phyloP scores from a whole-genome alignment of 2,113 vertebrate genomes.

The Scytalopus superciliaris region DNA sequence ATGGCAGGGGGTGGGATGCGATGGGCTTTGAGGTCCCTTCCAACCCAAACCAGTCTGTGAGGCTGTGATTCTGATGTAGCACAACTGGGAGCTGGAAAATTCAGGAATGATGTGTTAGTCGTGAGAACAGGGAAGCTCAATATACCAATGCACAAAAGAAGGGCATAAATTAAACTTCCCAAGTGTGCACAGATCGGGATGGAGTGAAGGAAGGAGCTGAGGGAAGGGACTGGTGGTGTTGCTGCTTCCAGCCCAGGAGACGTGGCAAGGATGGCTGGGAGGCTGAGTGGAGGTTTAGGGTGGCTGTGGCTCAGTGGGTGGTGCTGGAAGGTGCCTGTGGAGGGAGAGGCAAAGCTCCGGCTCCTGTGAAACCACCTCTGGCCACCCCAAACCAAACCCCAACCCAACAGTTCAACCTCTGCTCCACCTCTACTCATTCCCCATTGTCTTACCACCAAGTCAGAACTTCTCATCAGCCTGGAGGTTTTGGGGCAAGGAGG shows the following conservation, averaged over 20 bases:
- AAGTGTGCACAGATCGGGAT: rapidly evolving
- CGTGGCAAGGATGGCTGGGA: neutral
- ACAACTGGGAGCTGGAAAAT: neutral
- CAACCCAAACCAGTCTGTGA: neutral
- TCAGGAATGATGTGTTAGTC: neutral
- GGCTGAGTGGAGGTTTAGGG: neutral
- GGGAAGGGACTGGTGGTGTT: neutral
- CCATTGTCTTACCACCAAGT: neutral
- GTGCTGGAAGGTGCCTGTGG: neutral
- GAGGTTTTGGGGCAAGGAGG: neutral
- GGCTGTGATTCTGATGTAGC: neutral
- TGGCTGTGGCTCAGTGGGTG: neutral
- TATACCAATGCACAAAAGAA: neutral
- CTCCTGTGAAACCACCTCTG: rapidly evolving
- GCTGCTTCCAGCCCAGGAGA: neutral
- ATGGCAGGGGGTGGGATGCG: neutral
- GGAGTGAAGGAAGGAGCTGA: too few species aligned
- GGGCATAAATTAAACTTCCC: neutral
- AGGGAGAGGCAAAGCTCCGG: neutral
- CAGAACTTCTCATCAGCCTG: rapidly evolving
- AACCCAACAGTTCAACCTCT: neutral
- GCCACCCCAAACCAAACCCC: neutral
- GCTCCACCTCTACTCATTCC: neutral
- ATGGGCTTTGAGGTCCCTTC: neutral
- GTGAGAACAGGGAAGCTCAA: neutral